phyloP scores from a whole-genome alignment of 2,113 vertebrate genomes.

The Pantherophis guttatus region DNA sequence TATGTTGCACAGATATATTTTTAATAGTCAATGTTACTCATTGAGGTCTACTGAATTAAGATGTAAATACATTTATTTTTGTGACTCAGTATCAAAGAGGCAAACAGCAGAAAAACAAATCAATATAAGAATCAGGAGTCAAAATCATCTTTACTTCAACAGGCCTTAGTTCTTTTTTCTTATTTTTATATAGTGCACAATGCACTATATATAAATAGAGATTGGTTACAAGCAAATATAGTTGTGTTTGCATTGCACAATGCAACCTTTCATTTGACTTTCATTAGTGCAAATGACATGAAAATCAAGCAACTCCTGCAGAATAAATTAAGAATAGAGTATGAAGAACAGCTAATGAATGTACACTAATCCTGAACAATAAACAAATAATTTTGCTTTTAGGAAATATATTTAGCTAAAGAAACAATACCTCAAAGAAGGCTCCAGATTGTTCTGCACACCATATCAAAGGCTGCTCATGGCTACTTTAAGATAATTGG shows the following conservation, averaged over 20 bases:
- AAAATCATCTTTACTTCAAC: background rate
- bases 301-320: background rate
- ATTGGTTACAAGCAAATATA: background rate
- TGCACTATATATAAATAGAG: background rate
- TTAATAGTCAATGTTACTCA: background rate
- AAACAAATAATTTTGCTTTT: background rate
- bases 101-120: conserved; percentile 39
- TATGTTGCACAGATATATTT: background rate
- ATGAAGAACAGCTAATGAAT: background rate
- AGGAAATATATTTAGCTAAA: background rate
- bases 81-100: conserved; percentile 44
- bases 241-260: background rate
- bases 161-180: conserved; percentile 8
- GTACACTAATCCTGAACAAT: background rate
- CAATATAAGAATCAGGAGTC: conserved; percentile 25
- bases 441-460: background rate
- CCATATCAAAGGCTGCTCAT: background rate
- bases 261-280: background rate
- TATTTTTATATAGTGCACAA: background rate
- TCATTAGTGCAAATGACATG: background rate
- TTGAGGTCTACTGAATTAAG: conserved; percentile 24
- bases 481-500: background rate
- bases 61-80: conserved; percentile 60
- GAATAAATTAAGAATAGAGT: background rate
- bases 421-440: background rate